Percentiles rank a stretch among this genome's conserved stretches.
Evolutionary conservation across 1,140 invertebrate genomes (phyloP).

Genomic region (Notospermus geniculatus): DNA sequence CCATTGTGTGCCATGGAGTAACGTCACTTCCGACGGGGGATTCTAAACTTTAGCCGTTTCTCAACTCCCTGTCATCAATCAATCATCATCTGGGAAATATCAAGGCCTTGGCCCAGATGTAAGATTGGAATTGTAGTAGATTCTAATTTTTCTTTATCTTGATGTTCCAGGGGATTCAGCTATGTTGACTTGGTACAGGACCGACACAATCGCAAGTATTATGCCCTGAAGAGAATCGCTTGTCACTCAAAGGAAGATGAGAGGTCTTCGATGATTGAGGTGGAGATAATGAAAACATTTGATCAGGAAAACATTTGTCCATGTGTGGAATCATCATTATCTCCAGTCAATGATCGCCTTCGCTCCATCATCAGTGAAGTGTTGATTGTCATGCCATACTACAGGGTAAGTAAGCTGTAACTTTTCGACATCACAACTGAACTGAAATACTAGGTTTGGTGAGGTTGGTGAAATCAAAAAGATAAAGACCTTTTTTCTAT

Average conservation of each 20-base stretch:
- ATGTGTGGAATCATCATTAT: slow-evolving; percentile 68
- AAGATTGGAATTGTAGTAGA: too few relatives aligned
- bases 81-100: too few relatives aligned
- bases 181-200: slow-evolving; percentile 78
- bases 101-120: too few relatives aligned
- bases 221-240: slow-evolving; percentile 78
- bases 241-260: slow-evolving; percentile 80
- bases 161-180: slow-evolving; percentile 75
- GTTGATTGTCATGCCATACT: slow-evolving; percentile 76
- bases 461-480: too few relatives aligned
- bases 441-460: too few relatives aligned
- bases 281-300: slow-evolving; percentile 70
- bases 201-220: slow-evolving; percentile 66
- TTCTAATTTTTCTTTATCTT: background rate
- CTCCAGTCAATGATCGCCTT: slow-evolving; percentile 32
- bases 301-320: slow-evolving; percentile 76
- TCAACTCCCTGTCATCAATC: too few relatives aligned
- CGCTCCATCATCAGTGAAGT: slow-evolving; percentile 64
- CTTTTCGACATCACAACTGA: too few relatives aligned
- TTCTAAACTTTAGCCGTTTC: too few relatives aligned
- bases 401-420: slow-evolving; percentile 66
- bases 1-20: too few relatives aligned
- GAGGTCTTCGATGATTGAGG: slow-evolving; percentile 70
- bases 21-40: too few relatives aligned
- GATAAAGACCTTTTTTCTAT: too few relatives aligned